Conservation (phyloP, 2,113 vertebrate genomes). For the Rhegmatorhina hoffmannsi region DNA sequence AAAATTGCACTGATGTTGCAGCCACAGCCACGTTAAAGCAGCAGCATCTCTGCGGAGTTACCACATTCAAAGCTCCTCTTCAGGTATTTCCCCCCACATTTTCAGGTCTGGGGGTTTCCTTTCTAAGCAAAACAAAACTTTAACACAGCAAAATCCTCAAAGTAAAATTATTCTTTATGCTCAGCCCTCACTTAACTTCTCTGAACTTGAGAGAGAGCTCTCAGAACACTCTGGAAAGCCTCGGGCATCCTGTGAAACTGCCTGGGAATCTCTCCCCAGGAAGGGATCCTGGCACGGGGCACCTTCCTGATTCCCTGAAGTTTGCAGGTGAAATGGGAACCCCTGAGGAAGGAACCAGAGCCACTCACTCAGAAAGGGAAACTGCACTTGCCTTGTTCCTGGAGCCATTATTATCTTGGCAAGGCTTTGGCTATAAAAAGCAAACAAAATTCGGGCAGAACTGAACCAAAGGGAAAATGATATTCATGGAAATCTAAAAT, state of each 20-base stretch:
- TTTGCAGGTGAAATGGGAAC: neutral
- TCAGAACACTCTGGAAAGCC: neutral
- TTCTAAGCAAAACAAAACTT: neutral
- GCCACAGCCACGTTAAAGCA: neutral
- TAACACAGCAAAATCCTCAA: neutral
- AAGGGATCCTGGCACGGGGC: neutral
- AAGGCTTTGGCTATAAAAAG: neutral
- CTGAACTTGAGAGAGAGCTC: neutral
- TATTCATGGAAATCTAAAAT: neutral
- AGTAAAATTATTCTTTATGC: neutral
- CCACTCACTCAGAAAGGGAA: neutral
- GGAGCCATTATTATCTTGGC: neutral
- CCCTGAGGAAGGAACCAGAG: neutral
- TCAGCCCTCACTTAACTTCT: neutral
- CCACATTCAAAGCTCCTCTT: neutral
- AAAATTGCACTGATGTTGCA: slow-evolving; percentile 27
- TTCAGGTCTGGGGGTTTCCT: neutral
- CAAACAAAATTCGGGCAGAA: neutral
- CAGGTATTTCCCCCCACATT: neutral
- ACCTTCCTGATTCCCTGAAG: neutral
- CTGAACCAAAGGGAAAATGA: neutral
- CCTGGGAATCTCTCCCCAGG: neutral
- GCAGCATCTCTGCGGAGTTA: neutral
- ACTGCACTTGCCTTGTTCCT: neutral
- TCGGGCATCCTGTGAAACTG: neutral